These are phyloP conservation scores for Phrynocephalus forsythii DNA, from an alignment of 2,797 vertebrate genomes.

Conservation along the genomic window DNA sequence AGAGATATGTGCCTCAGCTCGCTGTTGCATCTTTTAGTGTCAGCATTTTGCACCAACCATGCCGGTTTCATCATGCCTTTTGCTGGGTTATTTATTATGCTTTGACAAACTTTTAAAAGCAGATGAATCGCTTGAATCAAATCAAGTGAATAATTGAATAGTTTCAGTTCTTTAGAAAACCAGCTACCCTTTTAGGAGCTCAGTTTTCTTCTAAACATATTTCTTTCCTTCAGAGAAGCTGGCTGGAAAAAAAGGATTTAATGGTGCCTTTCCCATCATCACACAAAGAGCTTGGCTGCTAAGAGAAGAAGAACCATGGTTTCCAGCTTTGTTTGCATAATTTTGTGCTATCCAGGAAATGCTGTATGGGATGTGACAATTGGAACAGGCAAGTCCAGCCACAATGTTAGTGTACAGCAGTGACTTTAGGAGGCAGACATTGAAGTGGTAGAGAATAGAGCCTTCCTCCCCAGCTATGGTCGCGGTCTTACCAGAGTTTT, in stretches of 20 bases:
- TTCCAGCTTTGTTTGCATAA: background rate
- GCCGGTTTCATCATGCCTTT: constrained; percentile 15
- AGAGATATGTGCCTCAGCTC: background rate
- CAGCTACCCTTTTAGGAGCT: background rate
- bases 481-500: too few species aligned
- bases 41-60: background rate
- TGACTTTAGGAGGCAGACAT: background rate
- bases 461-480: too few species aligned
- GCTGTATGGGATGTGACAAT: background rate
- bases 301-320: background rate
- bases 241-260: background rate
- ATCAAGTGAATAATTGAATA: constrained; percentile 11
- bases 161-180: constrained; percentile 20
- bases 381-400: background rate
- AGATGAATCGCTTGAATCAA: constrained; percentile 19
- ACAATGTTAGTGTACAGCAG: background rate
- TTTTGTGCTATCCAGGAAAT: background rate
- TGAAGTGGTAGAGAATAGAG: background rate
- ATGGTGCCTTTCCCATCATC: background rate
- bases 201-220: background rate
- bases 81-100: constrained; percentile 32
- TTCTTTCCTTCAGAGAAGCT: background rate
- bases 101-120: background rate
- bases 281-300: background rate
- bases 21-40: background rate